A percentile compares a stretch with the other conserved stretches of the same genome.
Evolutionary conservation across 2,113 vertebrate genomes (phyloP).

Genomic region (Gallinago media): DNA sequence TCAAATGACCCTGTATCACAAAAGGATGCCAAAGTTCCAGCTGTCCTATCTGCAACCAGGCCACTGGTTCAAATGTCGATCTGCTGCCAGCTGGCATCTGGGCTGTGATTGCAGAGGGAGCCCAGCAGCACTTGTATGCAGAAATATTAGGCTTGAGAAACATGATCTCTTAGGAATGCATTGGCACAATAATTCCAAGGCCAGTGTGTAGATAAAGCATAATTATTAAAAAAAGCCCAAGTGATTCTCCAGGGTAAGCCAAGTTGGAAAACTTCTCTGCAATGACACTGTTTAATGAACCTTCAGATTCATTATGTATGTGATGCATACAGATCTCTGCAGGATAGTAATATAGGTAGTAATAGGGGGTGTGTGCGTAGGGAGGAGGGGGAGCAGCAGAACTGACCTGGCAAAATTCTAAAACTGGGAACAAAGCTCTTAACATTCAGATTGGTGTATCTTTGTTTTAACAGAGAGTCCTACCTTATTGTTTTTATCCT

Average conservation of each 20-base stretch:
- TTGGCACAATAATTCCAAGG: neutral
- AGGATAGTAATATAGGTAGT: neutral
- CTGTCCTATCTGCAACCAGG: neutral
- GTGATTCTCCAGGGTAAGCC: neutral
- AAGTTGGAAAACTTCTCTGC: neutral
- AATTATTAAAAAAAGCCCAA: neutral
- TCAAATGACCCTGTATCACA: rapidly evolving
- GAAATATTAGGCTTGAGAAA: neutral
- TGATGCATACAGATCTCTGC: neutral
- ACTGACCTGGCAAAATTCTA: neutral
- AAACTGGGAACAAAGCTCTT: neutral
- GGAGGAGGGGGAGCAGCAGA: neutral
- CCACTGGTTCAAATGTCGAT: neutral
- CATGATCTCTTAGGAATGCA: neutral
- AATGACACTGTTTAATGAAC: neutral
- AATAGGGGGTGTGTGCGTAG: too few relatives aligned
- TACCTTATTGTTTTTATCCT: neutral
- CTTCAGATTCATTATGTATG: neutral
- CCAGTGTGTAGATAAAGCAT: neutral
- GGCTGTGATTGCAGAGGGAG: neutral
- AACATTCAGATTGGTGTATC: neutral
- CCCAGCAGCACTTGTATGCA: neutral
- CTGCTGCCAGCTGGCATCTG: neutral
- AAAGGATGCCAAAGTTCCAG: neutral
- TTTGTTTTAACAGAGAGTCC: neutral